phyloP scores from a whole-genome alignment of 2,113 vertebrate genomes.

The Brienomyrus brachyistius region DNA sequence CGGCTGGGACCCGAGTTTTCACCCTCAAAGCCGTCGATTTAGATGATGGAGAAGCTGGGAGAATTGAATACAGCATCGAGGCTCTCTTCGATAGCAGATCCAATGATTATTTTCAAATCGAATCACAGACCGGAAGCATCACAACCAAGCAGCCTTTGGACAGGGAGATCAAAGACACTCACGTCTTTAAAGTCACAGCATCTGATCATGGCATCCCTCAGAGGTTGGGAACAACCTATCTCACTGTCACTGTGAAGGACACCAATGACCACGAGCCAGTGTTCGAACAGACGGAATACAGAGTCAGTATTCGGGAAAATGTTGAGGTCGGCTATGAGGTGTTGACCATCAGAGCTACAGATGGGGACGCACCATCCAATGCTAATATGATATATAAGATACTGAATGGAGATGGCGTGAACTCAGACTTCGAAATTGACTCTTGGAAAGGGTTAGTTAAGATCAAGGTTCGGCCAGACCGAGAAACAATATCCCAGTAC shows the following conservation, averaged over 20 bases:
- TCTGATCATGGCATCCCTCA: conserved; percentile 63
- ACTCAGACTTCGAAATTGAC: conserved; percentile 72
- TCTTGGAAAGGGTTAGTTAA: conserved; percentile 69
- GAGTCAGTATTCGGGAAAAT: conserved; percentile 75
- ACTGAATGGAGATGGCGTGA: conserved; percentile 46
- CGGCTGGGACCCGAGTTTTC: conserved; percentile 68
- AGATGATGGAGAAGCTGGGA: conserved; percentile 68
- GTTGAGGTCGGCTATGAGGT: conserved; percentile 78
- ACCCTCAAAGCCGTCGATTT: conserved; percentile 68
- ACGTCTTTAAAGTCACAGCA: conserved; percentile 75
- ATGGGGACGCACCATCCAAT: conserved; percentile 75
- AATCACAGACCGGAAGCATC: conserved; percentile 61
- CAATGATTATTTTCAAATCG: conserved; percentile 69
- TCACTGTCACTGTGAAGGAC: conserved; percentile 77
- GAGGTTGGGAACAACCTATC: conserved; percentile 65
- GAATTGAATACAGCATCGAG: conserved; percentile 72
- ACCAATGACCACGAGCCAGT: conserved; percentile 74
- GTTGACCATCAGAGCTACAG: conserved; percentile 74
- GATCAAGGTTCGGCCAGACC: conserved; percentile 63
- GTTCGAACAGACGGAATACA: conserved; percentile 77
- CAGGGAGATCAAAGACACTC: conserved; percentile 78
- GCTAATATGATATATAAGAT: conserved; percentile 80
- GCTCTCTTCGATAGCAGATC: conserved; percentile 77
- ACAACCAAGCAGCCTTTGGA: conserved; percentile 69
- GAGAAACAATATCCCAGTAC: conserved; percentile 65